Evolutionary conservation across 2,113 vertebrate species (phyloP).

Genomic region (Aphelocoma coerulescens): DNA sequence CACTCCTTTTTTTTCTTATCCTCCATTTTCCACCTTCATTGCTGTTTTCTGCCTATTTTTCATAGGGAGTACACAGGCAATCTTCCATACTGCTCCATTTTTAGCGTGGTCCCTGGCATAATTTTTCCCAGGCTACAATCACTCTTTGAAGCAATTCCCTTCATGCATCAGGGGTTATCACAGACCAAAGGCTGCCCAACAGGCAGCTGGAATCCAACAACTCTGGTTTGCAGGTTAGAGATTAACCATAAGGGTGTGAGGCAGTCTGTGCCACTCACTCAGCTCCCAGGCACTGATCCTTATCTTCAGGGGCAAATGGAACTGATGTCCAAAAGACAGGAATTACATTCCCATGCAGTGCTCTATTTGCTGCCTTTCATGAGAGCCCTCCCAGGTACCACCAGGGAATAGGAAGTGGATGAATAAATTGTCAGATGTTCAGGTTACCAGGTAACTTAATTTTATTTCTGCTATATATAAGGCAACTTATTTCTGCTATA

Average conservation of each 20-base stretch:
- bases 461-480: background rate
- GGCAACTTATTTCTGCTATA: background rate
- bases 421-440: background rate
- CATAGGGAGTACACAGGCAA: background rate
- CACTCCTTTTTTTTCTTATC: background rate
- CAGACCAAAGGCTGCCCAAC: background rate
- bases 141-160: background rate
- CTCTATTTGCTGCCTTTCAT: background rate
- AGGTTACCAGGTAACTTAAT: background rate
- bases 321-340: fast-evolving
- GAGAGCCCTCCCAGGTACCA: background rate
- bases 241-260: background rate
- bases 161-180: background rate
- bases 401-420: background rate
- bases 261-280: background rate
- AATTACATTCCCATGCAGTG: background rate
- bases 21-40: background rate
- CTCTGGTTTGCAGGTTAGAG: background rate
- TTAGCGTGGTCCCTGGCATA: background rate
- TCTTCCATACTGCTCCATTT: background rate
- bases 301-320: fast-evolving
- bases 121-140: background rate
- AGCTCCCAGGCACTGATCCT: background rate
- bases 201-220: background rate
- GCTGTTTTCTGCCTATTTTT: background rate